Evolutionary conservation across 2,797 vertebrate species (phyloP).

Genomic region (Adrianichthys oophorus): DNA sequence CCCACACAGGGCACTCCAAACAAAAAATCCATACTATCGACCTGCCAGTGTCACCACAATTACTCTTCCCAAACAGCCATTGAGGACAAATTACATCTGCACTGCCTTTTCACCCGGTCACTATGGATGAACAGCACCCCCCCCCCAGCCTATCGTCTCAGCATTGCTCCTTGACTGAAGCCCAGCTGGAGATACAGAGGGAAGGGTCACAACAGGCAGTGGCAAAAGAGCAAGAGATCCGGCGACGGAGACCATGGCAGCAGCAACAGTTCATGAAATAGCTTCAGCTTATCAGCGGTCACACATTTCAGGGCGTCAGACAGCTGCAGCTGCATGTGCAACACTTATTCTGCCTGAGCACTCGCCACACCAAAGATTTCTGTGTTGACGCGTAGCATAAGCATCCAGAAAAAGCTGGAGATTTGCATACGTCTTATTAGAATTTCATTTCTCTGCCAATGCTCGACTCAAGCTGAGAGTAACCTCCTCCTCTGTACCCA

Average conservation of each 20-base stretch:
- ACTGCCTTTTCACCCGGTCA: conserved; percentile 98
- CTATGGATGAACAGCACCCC: conserved; percentile 87
- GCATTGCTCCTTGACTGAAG: conserved; percentile 52
- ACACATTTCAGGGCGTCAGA: conserved; percentile 43
- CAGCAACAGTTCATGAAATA: conserved; percentile 47
- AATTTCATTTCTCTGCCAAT: conserved; percentile 47
- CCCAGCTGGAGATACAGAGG: conserved; percentile 47
- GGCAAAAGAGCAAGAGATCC: conserved; percentile 27
- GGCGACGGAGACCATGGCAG: conserved; percentile 23
- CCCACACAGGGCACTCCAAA: conserved; percentile 99
- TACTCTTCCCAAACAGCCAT: conserved; percentile 99
- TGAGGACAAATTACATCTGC: conserved; percentile 99
- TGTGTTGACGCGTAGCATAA: conserved; percentile 34
- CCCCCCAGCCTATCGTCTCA: conserved; percentile 60
- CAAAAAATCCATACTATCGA: conserved; percentile 99
- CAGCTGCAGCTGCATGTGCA: conserved; percentile 49
- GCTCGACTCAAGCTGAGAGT: conserved; percentile 71
- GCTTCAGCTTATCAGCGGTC: conserved; percentile 49
- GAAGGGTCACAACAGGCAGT: conserved; percentile 49
- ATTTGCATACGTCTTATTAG: conserved; percentile 50
- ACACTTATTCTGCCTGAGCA: conserved; percentile 57
- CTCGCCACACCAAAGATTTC: conserved; percentile 49
- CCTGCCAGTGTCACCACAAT: conserved; percentile 98
- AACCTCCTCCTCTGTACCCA: conserved; percentile 51
- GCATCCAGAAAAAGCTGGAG: conserved; percentile 27